These are phyloP conservation scores for Alosa sapidissima DNA, from an alignment of 2,797 vertebrate genomes.

Conservation along the genomic window DNA sequence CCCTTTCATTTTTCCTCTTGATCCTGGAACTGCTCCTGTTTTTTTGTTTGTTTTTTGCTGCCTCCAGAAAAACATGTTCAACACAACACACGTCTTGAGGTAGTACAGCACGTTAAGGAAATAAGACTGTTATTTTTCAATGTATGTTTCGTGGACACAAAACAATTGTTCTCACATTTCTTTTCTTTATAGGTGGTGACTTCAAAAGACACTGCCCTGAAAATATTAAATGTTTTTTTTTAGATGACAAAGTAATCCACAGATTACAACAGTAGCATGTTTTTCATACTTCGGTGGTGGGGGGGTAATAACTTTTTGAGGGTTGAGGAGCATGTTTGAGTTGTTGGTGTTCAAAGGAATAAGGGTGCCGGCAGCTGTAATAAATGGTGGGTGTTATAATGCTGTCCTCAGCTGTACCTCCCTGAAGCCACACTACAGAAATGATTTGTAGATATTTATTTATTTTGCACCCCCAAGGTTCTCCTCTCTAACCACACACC, in stretches of 20 bases:
- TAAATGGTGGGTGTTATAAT: slow-evolving; percentile 66
- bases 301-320: slow-evolving; percentile 52
- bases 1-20: slow-evolving; percentile 56
- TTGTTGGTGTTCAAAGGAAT: slow-evolving; percentile 65
- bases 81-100: not conserved
- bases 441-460: slow-evolving; percentile 64
- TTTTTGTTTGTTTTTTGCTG: slow-evolving; percentile 1
- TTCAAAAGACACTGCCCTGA: not conserved
- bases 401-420: slow-evolving; percentile 63
- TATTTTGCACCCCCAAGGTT: slow-evolving; percentile 56
- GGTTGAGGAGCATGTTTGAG: slow-evolving; percentile 59
- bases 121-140: not conserved
- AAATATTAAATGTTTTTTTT: not conserved
- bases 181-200: not conserved
- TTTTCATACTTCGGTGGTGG: not conserved
- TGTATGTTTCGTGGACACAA: not conserved
- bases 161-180: not conserved
- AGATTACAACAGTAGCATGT: slow-evolving; percentile 50
- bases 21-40: slow-evolving; percentile 62
- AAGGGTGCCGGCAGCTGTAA: slow-evolving; percentile 57
- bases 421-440: slow-evolving; percentile 60
- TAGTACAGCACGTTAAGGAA: not conserved
- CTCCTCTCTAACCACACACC: slow-evolving; percentile 37
- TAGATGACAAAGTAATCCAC: slow-evolving; percentile 47
- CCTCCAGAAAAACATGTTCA: not conserved